Evolutionary conservation across 2,888 invertebrate genomes (phyloP), one percentile per base, ranked within the genome.

Genomic region (Ochropleura leucogaster): DNA sequence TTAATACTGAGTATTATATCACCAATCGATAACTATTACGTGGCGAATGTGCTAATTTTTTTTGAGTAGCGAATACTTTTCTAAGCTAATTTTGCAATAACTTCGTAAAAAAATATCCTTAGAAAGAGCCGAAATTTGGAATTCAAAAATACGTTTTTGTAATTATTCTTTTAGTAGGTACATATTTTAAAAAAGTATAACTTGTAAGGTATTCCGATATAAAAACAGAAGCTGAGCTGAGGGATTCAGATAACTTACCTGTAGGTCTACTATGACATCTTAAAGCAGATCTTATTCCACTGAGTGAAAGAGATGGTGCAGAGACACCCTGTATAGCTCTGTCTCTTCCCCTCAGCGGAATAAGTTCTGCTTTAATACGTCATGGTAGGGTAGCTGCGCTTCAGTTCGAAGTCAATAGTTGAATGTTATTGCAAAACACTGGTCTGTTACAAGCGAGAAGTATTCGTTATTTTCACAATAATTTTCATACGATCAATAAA

Each of bases 1-100:
- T 90, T 92, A 93, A 93, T 94, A 93, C 93, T 94, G 94, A 91
- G 86, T 92, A 92, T 89, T 89, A 86, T 90, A 82, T 90, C 90
- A 89, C 89, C 90, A 86, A 82, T 86, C 76, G 85, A 78, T 82
- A 80, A 76, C 79, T 84, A 88, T 78, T n/a, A 82, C 83, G 86
- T 82, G 87, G 87, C 86, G 86, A 85, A 66, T 44, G 80, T 87
- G 81, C 83, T 86, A 85, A 82, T 65, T 74, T 87, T 89, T 89
- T 89, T 90, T 88, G 85, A 85, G 81, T 87, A 88, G 79, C 86
- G 88, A 90, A 90, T 89, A 90, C 85, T 85, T 87, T 87, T 85
- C 85, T 75, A 70, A 62, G 79, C 70, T 77, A 68, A 84, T 88
- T 88, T 89, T 90, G 89, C 87, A 91, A 89, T 89, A 89, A 89